phyloP scores from a whole-genome alignment of 2,797 vertebrate species.

The Lithobates sylvaticus region DNA sequence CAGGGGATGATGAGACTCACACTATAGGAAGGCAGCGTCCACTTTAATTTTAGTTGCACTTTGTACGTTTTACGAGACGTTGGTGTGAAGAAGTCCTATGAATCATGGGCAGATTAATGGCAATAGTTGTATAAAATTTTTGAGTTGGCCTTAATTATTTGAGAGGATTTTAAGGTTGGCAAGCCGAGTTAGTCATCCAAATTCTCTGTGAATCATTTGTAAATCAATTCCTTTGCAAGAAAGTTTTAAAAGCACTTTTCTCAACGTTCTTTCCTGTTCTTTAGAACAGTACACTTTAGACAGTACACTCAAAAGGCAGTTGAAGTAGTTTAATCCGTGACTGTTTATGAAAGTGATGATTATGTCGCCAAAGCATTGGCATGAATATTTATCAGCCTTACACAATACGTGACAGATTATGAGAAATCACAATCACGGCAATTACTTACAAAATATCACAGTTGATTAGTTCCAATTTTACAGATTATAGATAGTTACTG shows the following conservation, averaged over 20 bases:
- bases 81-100: too few relatives aligned
- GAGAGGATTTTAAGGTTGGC: too few relatives aligned
- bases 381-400: neutral
- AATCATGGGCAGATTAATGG: too few relatives aligned
- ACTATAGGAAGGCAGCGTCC: too few relatives aligned
- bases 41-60: too few relatives aligned
- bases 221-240: neutral
- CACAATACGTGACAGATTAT: neutral
- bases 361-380: neutral
- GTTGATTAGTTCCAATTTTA: neutral
- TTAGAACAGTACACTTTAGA: too few relatives aligned
- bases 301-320: neutral
- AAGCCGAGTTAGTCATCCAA: too few relatives aligned
- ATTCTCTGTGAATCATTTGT: too few relatives aligned
- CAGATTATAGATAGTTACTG: neutral
- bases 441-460: neutral
- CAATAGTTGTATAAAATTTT: too few relatives aligned
- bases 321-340: neutral
- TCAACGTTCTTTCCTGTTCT: neutral
- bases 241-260: neutral
- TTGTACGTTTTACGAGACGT: too few relatives aligned
- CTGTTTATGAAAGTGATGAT: neutral
- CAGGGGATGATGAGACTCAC: too few relatives aligned
- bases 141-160: too few relatives aligned
- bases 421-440: neutral